phyloP scores from a whole-genome alignment of 2,888 invertebrate species.

The Myathropa florea region DNA sequence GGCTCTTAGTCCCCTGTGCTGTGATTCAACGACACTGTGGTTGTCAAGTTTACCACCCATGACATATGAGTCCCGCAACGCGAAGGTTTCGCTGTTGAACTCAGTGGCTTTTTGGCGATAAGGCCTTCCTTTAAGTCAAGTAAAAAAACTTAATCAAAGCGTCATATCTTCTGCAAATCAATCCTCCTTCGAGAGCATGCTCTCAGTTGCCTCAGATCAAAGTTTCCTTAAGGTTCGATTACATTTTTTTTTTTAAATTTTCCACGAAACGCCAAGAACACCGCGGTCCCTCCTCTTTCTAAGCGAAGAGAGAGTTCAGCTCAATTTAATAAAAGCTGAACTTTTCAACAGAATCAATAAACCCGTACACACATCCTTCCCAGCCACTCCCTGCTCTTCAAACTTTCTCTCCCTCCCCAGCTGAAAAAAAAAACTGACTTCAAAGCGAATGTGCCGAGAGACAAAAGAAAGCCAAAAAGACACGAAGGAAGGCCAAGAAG shows the following conservation, averaged over 20 bases:
- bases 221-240: background rate
- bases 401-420: background rate
- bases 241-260: background rate
- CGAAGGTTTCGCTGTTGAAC: too few relatives aligned
- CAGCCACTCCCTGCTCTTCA: background rate
- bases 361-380: background rate
- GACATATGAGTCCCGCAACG: too few relatives aligned
- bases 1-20: too few relatives aligned
- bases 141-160: too few relatives aligned
- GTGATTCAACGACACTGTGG: too few relatives aligned
- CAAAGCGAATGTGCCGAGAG: background rate
- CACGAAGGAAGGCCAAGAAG: constrained; percentile 15
- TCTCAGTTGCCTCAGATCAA: background rate
- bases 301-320: background rate
- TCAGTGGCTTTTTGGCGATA: too few relatives aligned
- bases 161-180: background rate
- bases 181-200: background rate
- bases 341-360: background rate
- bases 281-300: background rate
- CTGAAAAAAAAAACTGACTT: background rate
- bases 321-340: background rate
- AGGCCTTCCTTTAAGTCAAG: too few relatives aligned
- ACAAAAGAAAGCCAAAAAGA: background rate
- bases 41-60: too few relatives aligned
- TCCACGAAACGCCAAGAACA: background rate